phyloP scores from a whole-genome alignment of 1,140 invertebrate genomes.

The Apis laboriosa region DNA sequence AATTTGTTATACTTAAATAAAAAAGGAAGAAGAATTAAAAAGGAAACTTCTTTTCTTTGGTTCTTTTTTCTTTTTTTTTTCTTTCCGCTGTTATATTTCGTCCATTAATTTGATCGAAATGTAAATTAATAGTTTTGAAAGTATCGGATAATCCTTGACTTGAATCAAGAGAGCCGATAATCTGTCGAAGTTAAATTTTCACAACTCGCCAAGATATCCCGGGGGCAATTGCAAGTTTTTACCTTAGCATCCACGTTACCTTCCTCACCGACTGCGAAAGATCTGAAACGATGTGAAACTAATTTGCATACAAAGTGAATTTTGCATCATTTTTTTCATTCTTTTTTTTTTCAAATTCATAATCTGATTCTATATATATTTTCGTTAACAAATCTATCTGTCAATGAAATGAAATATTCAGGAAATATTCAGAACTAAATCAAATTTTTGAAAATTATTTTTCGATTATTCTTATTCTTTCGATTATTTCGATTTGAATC shows the following conservation, averaged over 20 bases:
- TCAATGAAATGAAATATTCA: too few species aligned
- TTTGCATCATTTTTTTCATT: neutral
- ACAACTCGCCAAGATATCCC: neutral
- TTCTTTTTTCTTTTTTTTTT: neutral
- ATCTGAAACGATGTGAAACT: neutral
- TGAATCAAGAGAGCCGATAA: neutral
- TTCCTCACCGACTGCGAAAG: neutral
- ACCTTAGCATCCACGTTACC: neutral
- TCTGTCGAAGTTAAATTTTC: constrained; percentile 15
- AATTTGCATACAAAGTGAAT: constrained; percentile 38
- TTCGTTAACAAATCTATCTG: neutral
- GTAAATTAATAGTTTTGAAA: neutral
- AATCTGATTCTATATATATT: neutral
- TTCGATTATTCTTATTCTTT: too few species aligned
- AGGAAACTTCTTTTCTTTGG: too few species aligned
- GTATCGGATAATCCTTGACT: neutral
- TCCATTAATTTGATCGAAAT: neutral
- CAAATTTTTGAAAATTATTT: too few species aligned
- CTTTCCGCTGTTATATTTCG: neutral
- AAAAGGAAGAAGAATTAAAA: too few species aligned
- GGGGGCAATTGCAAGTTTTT: neutral
- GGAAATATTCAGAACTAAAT: too few species aligned
- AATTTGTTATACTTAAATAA: too few species aligned
- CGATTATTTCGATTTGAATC: too few species aligned
- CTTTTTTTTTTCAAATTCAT: neutral